phyloP scores from a whole-genome alignment of 1,140 invertebrate genomes.

The Dendroctonus valens region DNA sequence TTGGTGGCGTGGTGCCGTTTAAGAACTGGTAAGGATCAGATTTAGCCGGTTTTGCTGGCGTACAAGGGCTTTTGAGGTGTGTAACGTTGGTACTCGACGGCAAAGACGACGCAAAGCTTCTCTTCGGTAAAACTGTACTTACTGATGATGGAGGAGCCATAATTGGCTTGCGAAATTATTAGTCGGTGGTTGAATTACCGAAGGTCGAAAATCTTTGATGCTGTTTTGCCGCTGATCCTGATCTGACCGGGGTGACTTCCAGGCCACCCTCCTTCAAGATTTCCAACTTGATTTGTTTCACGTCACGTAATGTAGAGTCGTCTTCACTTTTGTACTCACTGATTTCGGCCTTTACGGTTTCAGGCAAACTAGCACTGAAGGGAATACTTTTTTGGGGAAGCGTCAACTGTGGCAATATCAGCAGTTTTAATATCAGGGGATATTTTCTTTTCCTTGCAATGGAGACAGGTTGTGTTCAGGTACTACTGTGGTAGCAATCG shows the following conservation, averaged over 20 bases:
- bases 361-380: slow-evolving; percentile 59
- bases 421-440: slow-evolving; percentile 47
- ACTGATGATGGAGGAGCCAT: slow-evolving; percentile 50
- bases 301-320: slow-evolving; percentile 38
- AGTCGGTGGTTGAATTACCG: slow-evolving; percentile 44
- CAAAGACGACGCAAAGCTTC: slow-evolving; percentile 9
- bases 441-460: slow-evolving; percentile 60
- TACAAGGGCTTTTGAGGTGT: slow-evolving; percentile 23
- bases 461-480: slow-evolving; percentile 46
- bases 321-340: slow-evolving; percentile 18
- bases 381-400: slow-evolving; percentile 48
- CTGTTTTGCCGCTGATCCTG: slow-evolving; percentile 47
- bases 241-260: slow-evolving; percentile 65
- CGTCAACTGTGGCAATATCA: slow-evolving; percentile 5
- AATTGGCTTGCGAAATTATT: slow-evolving; percentile 33
- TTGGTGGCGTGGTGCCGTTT: slow-evolving; percentile 52
- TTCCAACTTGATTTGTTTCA: slow-evolving; percentile 71
- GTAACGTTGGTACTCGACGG: slow-evolving; percentile 30
- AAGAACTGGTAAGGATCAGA: slow-evolving; percentile 27
- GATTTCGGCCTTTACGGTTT: slow-evolving; percentile 60
- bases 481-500: slow-evolving; percentile 30
- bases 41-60: slow-evolving; percentile 21
- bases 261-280: slow-evolving; percentile 70
- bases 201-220: slow-evolving; percentile 45
- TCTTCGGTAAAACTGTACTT: slow-evolving; percentile 28